phyloP scores from a whole-genome alignment of 2,888 invertebrate genomes.

The Tetropium fuscum region DNA sequence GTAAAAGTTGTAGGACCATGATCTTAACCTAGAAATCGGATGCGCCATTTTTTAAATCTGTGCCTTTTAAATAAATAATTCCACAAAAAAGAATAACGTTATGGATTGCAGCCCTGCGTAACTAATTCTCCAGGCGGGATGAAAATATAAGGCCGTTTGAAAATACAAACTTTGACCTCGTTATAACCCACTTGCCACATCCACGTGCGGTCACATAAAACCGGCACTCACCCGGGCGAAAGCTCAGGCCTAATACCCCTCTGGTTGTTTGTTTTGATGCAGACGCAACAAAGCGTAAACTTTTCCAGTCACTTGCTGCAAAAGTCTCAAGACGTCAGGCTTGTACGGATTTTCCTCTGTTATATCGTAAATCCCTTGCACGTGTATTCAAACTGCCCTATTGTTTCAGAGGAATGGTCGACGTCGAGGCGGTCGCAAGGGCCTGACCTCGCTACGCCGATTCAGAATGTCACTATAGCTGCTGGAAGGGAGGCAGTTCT shows the following conservation, averaged over 20 bases:
- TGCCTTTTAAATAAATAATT: too few relatives aligned
- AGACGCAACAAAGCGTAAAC: background rate
- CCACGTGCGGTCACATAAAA: too few relatives aligned
- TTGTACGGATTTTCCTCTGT: background rate
- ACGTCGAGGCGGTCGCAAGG: constrained; percentile 71
- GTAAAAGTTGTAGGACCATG: too few relatives aligned
- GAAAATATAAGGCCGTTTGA: too few relatives aligned
- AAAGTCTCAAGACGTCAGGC: background rate
- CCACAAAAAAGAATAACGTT: too few relatives aligned
- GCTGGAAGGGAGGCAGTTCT: constrained; percentile 74
- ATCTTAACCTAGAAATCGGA: too few relatives aligned
- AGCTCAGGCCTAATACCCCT: background rate
- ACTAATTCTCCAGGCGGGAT: too few relatives aligned
- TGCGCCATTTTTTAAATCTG: too few relatives aligned
- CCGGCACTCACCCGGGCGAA: too few relatives aligned
- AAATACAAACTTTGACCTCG: too few relatives aligned
- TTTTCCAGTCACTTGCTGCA: background rate
- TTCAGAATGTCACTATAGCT: constrained; percentile 74
- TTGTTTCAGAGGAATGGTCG: constrained; percentile 71
- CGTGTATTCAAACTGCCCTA: constrained; percentile 4
- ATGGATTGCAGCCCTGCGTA: too few relatives aligned
- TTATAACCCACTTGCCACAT: too few relatives aligned
- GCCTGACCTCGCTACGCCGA: constrained; percentile 73
- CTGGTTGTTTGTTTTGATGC: background rate
- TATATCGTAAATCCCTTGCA: background rate